These are phyloP conservation scores for Gorsachius goisagi DNA, from an alignment of 2,113 vertebrate genomes.

Conservation along the genomic window DNA sequence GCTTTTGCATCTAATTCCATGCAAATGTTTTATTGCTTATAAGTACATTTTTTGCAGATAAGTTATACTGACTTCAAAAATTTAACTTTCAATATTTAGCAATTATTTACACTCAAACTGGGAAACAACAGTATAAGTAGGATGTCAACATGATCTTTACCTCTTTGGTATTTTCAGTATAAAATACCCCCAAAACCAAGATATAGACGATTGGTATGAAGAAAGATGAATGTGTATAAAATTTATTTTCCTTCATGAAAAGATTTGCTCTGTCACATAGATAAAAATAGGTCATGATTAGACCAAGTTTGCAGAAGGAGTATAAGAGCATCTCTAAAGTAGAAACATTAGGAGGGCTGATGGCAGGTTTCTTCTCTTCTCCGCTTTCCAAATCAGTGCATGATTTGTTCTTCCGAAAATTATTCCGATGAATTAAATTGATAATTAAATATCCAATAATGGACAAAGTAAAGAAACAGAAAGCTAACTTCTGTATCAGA, in stretches of 20 bases:
- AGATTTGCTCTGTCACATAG: constrained; percentile 93
- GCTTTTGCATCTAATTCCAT: not conserved
- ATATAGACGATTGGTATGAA: constrained; percentile 96
- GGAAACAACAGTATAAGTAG: not conserved
- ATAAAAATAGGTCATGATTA: constrained; percentile 98
- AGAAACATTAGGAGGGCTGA: constrained; percentile 59
- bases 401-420: constrained; percentile 80
- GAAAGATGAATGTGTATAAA: constrained; percentile 95
- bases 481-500: constrained; percentile 88
- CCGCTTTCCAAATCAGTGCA: constrained; percentile 88
- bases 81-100: not conserved
- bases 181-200: constrained; percentile 93
- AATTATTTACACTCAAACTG: not conserved
- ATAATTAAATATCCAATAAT: constrained; percentile 81
- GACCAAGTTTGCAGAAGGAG: constrained; percentile 89
- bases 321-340: constrained; percentile 82
- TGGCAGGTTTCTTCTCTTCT: constrained; percentile 89
- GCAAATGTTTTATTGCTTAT: not conserved
- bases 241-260: constrained; percentile 99
- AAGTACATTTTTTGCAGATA: not conserved
- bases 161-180: constrained; percentile 95
- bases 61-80: not conserved
- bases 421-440: constrained; percentile 80
- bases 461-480: constrained; percentile 82
- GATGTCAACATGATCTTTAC: constrained; percentile 67